Evolutionary conservation across 2,888 invertebrate genomes (phyloP).

Genomic region (Maniola hyperantus): DNA sequence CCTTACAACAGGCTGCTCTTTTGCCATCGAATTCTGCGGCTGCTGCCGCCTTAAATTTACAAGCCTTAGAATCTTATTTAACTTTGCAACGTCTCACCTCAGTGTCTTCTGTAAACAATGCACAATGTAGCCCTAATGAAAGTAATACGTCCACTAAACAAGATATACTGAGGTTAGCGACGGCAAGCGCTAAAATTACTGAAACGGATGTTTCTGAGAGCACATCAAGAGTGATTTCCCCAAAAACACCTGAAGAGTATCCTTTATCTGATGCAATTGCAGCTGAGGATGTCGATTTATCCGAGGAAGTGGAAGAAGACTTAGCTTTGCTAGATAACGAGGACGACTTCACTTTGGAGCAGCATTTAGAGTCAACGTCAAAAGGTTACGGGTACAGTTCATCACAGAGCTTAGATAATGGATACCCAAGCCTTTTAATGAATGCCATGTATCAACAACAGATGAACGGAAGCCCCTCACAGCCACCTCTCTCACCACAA

Average conservation of each 20-base stretch:
- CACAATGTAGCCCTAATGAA: slow-evolving; percentile 60
- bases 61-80: slow-evolving; percentile 93
- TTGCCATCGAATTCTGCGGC: slow-evolving; percentile 92
- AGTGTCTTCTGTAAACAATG: slow-evolving; percentile 81
- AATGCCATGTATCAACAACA: slow-evolving; percentile 85
- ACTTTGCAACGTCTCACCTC: slow-evolving; percentile 90
- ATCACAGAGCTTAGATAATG: slow-evolving; percentile 84
- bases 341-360: slow-evolving; percentile 85
- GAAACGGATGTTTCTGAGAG: slow-evolving; percentile 69
- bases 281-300: slow-evolving; percentile 85
- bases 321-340: slow-evolving; percentile 89
- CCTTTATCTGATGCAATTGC: slow-evolving; percentile 77
- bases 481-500: slow-evolving; percentile 72
- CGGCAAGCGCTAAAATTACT: slow-evolving; percentile 79
- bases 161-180: slow-evolving; percentile 86
- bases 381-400: slow-evolving; percentile 74
- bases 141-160: slow-evolving; percentile 80
- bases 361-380: slow-evolving; percentile 75
- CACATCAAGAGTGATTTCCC: slow-evolving; percentile 68
- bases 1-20: slow-evolving; percentile 91
- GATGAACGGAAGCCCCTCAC: slow-evolving; percentile 74
- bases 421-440: slow-evolving; percentile 87
- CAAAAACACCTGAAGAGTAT: slow-evolving; percentile 77
- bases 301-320: slow-evolving; percentile 89
- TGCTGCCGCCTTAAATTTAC: slow-evolving; percentile 91